phyloP scores from a whole-genome alignment of 2,797 vertebrate genomes.

The Enteromius thamalakanensis region DNA sequence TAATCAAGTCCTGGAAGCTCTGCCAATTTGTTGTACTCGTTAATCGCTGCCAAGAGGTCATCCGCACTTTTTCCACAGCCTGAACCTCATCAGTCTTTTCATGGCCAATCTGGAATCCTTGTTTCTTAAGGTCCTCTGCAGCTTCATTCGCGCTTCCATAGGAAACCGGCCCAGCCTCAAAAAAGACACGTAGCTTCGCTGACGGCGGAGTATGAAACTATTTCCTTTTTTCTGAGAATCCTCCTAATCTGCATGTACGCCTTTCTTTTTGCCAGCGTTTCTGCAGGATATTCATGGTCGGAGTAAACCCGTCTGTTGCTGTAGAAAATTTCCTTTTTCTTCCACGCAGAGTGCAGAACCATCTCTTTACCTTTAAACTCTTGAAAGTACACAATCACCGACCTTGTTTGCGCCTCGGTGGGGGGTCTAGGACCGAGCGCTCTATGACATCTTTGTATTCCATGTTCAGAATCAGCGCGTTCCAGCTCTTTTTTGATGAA shows the following conservation, averaged over 20 bases:
- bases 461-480: slow-evolving; percentile 5
- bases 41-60: not conserved
- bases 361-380: slow-evolving; percentile 43
- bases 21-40: not conserved
- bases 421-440: slow-evolving; percentile 23
- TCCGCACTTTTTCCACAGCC: not conserved
- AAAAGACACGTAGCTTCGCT: slow-evolving; percentile 31
- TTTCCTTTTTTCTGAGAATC: slow-evolving; percentile 20
- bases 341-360: slow-evolving; percentile 35
- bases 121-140: not conserved
- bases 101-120: not conserved
- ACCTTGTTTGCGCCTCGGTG: not conserved
- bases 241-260: slow-evolving; percentile 35
- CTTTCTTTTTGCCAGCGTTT: slow-evolving; percentile 50
- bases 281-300: slow-evolving; percentile 20
- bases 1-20: not conserved
- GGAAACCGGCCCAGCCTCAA: not conserved
- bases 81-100: not conserved
- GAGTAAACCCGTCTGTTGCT: slow-evolving; percentile 31
- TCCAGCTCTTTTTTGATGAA: slow-evolving; percentile 41
- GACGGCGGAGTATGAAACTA: slow-evolving; percentile 37
- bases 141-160: not conserved
- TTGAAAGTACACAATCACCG: slow-evolving; percentile 42
- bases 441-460: slow-evolving; percentile 46
- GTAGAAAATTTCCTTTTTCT: slow-evolving; percentile 33